Evolutionary conservation across 2,797 vertebrate genomes (phyloP).

Genomic region (Ptychobarbus kaznakovi): DNA sequence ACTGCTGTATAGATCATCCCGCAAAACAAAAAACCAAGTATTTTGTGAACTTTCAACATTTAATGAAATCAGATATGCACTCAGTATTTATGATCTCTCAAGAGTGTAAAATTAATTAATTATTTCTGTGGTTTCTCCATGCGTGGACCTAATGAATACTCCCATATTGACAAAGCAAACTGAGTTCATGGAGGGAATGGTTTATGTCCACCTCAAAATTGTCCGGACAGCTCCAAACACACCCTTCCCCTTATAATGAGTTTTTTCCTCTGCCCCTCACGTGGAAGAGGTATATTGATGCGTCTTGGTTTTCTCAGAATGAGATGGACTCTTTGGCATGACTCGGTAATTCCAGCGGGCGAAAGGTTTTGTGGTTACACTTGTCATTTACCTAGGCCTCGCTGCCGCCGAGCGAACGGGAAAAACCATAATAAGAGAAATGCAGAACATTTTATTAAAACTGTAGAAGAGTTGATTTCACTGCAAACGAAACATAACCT

Average conservation of each 20-base stretch:
- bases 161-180: constrained; percentile 31
- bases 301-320: constrained; percentile 36
- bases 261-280: constrained; percentile 33
- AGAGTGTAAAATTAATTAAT: neutral
- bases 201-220: constrained; percentile 39
- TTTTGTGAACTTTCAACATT: neutral
- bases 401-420: constrained; percentile 50
- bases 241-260: constrained; percentile 28
- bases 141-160: neutral
- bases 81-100: neutral
- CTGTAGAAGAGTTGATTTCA: constrained; percentile 53
- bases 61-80: neutral
- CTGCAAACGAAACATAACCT: constrained; percentile 68
- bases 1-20: neutral
- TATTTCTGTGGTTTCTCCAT: neutral
- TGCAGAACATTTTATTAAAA: constrained; percentile 53
- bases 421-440: constrained; percentile 59
- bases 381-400: constrained; percentile 42
- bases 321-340: constrained; percentile 62
- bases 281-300: constrained; percentile 47
- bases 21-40: neutral
- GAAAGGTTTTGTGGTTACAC: constrained; percentile 9
- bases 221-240: constrained; percentile 36
- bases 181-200: constrained; percentile 27
- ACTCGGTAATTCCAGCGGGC: constrained; percentile 15